phyloP scores from a whole-genome alignment of 2,113 vertebrate species.

The Benitochromis conjunctus region DNA sequence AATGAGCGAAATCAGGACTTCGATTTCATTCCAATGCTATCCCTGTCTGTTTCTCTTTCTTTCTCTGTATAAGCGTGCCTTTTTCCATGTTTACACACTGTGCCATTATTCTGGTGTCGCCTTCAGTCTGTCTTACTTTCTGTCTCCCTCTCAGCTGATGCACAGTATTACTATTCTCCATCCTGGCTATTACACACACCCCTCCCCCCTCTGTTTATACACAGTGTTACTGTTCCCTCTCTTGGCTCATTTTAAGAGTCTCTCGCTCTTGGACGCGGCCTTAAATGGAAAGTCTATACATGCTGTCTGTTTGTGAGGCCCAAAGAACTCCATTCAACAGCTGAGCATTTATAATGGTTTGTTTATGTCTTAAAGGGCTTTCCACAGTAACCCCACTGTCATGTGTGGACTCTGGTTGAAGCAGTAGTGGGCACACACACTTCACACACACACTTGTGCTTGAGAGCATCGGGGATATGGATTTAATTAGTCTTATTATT shows the following conservation, averaged over 20 bases:
- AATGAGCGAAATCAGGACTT: neutral
- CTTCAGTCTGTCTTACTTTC: conserved; percentile 29
- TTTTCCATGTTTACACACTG: conserved; percentile 7
- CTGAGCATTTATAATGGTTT: conserved; percentile 69
- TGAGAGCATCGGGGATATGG: conserved; percentile 43
- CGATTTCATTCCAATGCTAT: neutral
- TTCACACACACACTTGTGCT: neutral
- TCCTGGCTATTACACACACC: neutral
- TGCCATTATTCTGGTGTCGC: conserved; percentile 6
- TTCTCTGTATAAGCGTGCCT: neutral
- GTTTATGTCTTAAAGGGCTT: conserved; percentile 65
- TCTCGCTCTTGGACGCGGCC: conserved; percentile 40
- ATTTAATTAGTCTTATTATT: conserved; percentile 69
- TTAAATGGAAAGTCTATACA: conserved; percentile 73
- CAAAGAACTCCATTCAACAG: conserved; percentile 52
- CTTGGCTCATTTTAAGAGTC: conserved; percentile 54
- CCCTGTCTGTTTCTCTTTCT: neutral
- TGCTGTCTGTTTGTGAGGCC: conserved; percentile 52
- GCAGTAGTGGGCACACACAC: neutral
- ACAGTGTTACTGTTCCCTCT: conserved; percentile 59
- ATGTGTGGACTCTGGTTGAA: conserved; percentile 45
- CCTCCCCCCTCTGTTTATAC: conserved; percentile 47
- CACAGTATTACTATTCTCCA: conserved; percentile 45
- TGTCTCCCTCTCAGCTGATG: conserved; percentile 30
- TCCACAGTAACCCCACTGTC: conserved; percentile 62